Evolutionary conservation across 2,113 vertebrate species (phyloP).

Genomic region (Oenanthe melanoleuca): DNA sequence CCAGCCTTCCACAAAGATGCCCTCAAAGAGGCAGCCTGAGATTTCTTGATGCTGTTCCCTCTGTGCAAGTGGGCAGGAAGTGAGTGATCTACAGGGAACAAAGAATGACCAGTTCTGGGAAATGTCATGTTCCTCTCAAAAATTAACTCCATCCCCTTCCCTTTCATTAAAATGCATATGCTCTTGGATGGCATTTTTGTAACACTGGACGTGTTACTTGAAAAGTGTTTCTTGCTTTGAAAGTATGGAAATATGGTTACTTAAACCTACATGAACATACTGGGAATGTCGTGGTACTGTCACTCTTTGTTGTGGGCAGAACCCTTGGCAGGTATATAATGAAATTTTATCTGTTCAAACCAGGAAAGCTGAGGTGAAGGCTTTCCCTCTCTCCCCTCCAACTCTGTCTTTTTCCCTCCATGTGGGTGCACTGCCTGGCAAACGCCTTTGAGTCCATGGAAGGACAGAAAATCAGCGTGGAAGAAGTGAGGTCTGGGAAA

Average conservation of each 20-base stretch:
- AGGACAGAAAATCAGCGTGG: not conserved
- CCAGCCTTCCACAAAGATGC: not conserved
- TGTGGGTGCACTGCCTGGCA: not conserved
- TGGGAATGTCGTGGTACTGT: not conserved
- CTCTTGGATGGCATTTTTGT: not conserved
- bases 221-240: not conserved
- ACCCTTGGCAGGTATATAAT: not conserved
- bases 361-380: not conserved
- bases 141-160: not conserved
- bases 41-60: not conserved
- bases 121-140: not conserved
- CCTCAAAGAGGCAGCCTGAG: not conserved
- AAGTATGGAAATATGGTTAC: not conserved
- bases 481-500: not conserved
- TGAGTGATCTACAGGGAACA: fast-evolving
- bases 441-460: not conserved
- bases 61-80: not conserved
- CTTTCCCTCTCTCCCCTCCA: not conserved
- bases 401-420: not conserved
- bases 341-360: not conserved
- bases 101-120: not conserved
- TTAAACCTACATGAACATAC: not conserved
- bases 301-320: not conserved
- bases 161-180: not conserved
- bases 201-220: not conserved